Conservation (phyloP, 2,797 vertebrate genomes). For the Gouania willdenowi region DNA sequence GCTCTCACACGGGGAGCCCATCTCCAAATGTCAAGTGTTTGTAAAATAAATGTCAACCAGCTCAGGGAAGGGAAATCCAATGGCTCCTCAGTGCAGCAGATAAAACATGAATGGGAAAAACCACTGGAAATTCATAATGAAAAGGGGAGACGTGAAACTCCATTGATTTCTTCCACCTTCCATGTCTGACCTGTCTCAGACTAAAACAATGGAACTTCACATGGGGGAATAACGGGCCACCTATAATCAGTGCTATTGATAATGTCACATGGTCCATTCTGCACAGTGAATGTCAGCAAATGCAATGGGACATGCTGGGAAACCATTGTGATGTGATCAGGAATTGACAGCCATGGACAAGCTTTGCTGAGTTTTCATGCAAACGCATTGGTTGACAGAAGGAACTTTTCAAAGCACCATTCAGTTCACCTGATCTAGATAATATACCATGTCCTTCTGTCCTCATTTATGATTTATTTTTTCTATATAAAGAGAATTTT, state of each 20-base stretch:
- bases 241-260: slow-evolving; percentile 1
- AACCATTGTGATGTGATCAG: too few species aligned
- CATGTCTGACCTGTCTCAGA: neutral
- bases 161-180: slow-evolving; percentile 1
- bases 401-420: too few species aligned
- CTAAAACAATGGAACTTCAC: neutral
- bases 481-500: too few species aligned
- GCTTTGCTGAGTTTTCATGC: too few species aligned
- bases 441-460: too few species aligned
- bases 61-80: slow-evolving; percentile 49
- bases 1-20: slow-evolving; percentile 17
- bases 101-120: neutral
- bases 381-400: too few species aligned
- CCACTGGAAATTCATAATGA: neutral
- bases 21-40: slow-evolving; percentile 69
- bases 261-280: neutral
- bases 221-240: slow-evolving; percentile 2
- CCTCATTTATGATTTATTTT: too few species aligned
- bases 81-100: slow-evolving; percentile 20
- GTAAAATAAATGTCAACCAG: slow-evolving; percentile 63
- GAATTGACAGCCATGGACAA: too few species aligned
- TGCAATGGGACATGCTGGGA: too few species aligned
- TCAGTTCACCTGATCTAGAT: too few species aligned
- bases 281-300: too few species aligned
- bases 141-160: neutral